phyloP scores from a whole-genome alignment of 2,113 vertebrate species.

The Malurus elegans region DNA sequence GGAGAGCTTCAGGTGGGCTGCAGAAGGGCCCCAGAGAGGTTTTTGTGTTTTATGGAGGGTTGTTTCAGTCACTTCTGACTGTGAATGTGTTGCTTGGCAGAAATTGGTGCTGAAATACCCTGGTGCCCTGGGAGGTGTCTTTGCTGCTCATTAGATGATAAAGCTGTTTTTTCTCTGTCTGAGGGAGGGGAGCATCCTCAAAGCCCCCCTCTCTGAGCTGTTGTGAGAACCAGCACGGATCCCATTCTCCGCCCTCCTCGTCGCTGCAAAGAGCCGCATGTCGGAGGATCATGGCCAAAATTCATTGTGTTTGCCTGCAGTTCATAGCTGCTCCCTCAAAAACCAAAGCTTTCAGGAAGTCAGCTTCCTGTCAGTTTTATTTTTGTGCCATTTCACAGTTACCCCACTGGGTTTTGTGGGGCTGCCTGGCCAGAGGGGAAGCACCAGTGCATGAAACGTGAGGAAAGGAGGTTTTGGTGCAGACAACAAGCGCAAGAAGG shows the following conservation, averaged over 20 bases:
- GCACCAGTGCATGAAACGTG: not conserved
- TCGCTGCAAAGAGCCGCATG: not conserved
- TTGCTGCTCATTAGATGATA: not conserved
- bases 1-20: not conserved
- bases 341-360: not conserved
- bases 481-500: not conserved
- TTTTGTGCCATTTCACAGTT: not conserved
- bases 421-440: not conserved
- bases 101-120: not conserved
- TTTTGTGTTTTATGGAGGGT: not conserved
- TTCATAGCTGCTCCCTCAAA: not conserved
- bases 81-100: not conserved
- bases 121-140: not conserved
- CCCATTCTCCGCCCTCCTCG: not conserved
- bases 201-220: not conserved
- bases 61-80: not conserved
- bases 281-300: not conserved
- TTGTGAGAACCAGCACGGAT: not conserved
- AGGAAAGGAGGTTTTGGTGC: not conserved
- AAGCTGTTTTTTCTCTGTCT: not conserved
- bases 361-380: slow-evolving; percentile 30
- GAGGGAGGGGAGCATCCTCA: not conserved
- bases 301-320: not conserved
- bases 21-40: not conserved
- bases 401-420: not conserved